Base-by-base conservation (phyloP, 2,797 vertebrate genomes). In the Galaxias olidus region DNA sequence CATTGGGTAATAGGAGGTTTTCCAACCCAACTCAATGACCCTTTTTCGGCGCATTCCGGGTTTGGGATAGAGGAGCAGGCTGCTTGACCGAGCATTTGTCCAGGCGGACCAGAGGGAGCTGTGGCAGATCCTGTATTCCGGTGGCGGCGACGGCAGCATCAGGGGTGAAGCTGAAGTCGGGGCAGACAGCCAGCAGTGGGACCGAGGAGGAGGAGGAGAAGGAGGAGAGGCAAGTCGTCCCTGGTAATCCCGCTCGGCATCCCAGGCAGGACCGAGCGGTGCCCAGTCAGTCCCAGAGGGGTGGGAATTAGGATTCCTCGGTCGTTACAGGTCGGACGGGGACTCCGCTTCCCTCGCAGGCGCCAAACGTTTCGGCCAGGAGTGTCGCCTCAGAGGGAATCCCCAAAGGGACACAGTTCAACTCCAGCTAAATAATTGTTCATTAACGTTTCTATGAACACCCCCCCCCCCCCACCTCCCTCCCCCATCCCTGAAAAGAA, bases 161-260 rank as follows among this genome's bases (percentile, higher is more conserved):
- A n/a, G 1, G 73, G 66, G 71, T 47, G 68, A 84, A 81, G 73
- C 67, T 75, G 73, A 82, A 82, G 75, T 81, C 80, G 78, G 17
- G 15, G 57, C 63, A 68, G 47, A 43, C 48, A 74, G 68, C 60
- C 75, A 78, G 63, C 71, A 75, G 75, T 74, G 68, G 72, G 76
- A 82, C 73, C 80, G 76, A 11, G 48, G 17, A 81, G 60, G 70
- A 77, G 30, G 30, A 30, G 30, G 4, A 47, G 74, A 74, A 77
- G 76, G 50, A 13, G 79, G 76, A 77, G 62, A 82, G 83, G 79
- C 50, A 75, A 80, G 81, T 87, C 82, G 87, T 84, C 87, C 81
- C 9, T 84, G 85, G 86, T 88, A 85, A 90, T 89, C 88, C 85
- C 30, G 14, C 57, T 59, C 1, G 1, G 66, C 61, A 49, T 85